Base-by-base conservation (phyloP, 2,888 invertebrate species). In the Odontocerum albicorne region DNA sequence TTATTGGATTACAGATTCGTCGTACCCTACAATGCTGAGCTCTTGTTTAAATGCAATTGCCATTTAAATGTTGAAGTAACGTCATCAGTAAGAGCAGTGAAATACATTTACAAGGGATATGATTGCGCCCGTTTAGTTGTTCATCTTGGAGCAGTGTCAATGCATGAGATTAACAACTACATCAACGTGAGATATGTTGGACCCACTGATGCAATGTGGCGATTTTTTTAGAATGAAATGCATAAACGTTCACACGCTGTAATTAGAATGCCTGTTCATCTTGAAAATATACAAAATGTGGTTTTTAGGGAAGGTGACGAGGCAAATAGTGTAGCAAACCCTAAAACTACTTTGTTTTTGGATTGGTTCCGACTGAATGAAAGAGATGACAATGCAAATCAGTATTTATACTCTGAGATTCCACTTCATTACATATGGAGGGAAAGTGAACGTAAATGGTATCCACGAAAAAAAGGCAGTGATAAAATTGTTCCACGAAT, bases 21-120 rank as follows among this genome's bases (percentile, higher is more conserved):
- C 3, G 40, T 40, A 3, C 40, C 40, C 2, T 20, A 40, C 19
- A 20, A 17, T 19, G 4, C 40, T 10, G 3, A 20, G 7, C 4
- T 40, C 2, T n/a, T 20, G 3, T 7, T 2, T 3, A 40, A 20
- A 20, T 40, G 3, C 13, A 20, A 40, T 21, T 4, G 4, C 8
- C 40, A 40, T 20, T 20, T 20, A 4, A 40, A 40, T 20, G 40
- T 40, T 6, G 40, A 40, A 12, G 3, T 4, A 10, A 3, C 4
- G 2, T n/a, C 40, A 8, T 20, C 40, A 2, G 20, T 40, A 8
- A 40, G 12, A 40, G n/a, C n/a, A 6, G 21, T 40, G 2, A 40
- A 40, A 17, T 40, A 40, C 17, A 40, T 40, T 21, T 40, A 20
- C 21, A 40, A 40, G 12, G 40, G 40, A 4, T 40, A 17, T 19